Evolutionary conservation across 37 sponge, comb jelly and placozoan genomes (phyloP), one percentile per base, ranked within the genome.

Genomic region (Halisarca cf. caerulea): DNA sequence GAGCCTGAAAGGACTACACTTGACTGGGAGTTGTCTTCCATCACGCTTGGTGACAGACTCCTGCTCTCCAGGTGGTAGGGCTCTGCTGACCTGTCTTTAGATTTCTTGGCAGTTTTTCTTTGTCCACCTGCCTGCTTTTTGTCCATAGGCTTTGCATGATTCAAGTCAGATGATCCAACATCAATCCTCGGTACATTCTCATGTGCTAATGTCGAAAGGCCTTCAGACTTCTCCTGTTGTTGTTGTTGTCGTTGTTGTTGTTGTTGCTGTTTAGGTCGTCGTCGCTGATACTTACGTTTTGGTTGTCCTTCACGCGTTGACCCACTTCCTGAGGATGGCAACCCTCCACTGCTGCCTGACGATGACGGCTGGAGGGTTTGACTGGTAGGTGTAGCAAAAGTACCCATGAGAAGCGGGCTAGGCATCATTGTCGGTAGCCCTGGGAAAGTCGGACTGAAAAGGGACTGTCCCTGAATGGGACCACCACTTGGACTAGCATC

Each of bases 381-480:
- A 47, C 9, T 14, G 51, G 6, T 47, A 6, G 25, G 69, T 1
- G 77, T 33, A 18, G 77, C 45, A n/a, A 40, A 21, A 4, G 42
- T 23, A 5, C 45, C 42, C 14, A 40, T 21, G 6, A 74, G 77
- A 1, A 74, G 45, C 41, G 36, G n/a, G 45, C 77, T 40, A n/a
- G 77, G 77, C 42, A 40, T 5, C 77, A 44, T 40, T 3, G n/a
- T 21, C 21, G 45, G 77, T 15, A 62, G 8, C 2, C 32, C 77
- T 37, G 43, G 3, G 45, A 40, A 74, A 44, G 69, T 28, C 0
- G 77, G 77, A 41, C 77, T 74, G 77, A 74, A 74, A 2, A 74
- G 24, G 2, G 45, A 20, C 25, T 20, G 77, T 1, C 21, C 23
- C 2, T 41, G 77, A 23, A 23, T 6, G 43, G 25, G 42, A 44